These are phyloP conservation scores for Pungitius pungitius DNA, from an alignment of 2,113 vertebrate species.

Conservation along the genomic window DNA sequence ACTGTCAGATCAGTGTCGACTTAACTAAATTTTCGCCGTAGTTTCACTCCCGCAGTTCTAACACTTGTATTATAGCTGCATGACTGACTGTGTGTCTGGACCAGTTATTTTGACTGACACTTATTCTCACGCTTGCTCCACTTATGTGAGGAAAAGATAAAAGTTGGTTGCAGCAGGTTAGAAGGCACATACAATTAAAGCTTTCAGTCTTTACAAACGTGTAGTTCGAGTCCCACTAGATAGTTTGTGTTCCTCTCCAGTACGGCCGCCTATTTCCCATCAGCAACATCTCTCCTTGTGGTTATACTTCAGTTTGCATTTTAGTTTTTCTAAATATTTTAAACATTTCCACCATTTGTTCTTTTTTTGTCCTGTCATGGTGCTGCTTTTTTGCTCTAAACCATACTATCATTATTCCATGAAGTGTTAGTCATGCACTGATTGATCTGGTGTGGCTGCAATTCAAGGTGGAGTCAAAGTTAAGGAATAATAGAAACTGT, in stretches of 20 bases:
- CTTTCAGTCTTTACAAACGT: not conserved
- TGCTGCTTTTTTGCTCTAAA: not conserved
- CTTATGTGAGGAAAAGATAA: not conserved
- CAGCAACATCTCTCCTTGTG: conserved; percentile 63
- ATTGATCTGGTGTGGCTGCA: not conserved
- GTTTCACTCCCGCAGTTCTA: conserved; percentile 33
- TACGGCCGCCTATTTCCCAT: conserved; percentile 1
- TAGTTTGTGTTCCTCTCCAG: conserved; percentile 1
- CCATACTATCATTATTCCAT: not conserved
- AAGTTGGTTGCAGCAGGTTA: conserved; percentile 2
- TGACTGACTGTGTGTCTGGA: conserved; percentile 38
- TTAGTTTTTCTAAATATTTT: not conserved
- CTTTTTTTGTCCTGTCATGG: not conserved
- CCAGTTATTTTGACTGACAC: conserved; percentile 21
- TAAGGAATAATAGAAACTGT: not conserved
- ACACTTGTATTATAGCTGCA: conserved; percentile 51
- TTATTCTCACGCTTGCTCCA: conserved; percentile 2
- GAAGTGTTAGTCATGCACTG: not conserved
- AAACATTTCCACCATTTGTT: not conserved
- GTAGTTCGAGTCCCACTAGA: not conserved
- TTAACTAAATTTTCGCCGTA: conserved; percentile 22
- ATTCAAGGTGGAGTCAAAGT: conserved; percentile 2
- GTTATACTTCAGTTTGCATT: conserved; percentile 40
- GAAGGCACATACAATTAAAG: not conserved
- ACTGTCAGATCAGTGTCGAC: conserved; percentile 16